Evolutionary conservation across 2,888 invertebrate species (phyloP).

Genomic region (Ischnus inquisitorius): DNA sequence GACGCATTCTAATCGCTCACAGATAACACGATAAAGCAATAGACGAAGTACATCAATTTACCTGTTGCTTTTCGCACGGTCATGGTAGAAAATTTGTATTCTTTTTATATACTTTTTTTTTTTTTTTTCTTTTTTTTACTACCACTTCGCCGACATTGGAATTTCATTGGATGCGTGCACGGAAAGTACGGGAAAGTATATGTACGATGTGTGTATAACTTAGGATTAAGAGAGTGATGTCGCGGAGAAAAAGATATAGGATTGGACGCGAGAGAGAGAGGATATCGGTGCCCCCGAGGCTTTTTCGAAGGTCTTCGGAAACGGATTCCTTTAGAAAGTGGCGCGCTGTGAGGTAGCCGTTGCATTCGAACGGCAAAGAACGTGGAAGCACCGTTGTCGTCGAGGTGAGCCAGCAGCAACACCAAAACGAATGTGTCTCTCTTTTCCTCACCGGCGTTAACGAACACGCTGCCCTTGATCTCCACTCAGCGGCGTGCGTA

Average conservation of each 20-base stretch:
- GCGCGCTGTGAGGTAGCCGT: slow-evolving; percentile 62
- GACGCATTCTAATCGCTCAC: slow-evolving; percentile 1
- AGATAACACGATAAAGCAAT: not conserved
- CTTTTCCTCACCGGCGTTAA: slow-evolving; percentile 50
- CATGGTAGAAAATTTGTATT: not conserved
- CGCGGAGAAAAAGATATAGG: slow-evolving; percentile 23
- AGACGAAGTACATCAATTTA: not conserved
- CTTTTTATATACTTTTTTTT: not conserved
- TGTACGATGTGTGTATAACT: not conserved
- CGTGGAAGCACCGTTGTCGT: slow-evolving; percentile 59
- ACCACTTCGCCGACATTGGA: not conserved
- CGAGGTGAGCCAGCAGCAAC: slow-evolving; percentile 65
- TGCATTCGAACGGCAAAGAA: slow-evolving; percentile 63
- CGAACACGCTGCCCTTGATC: slow-evolving; percentile 71
- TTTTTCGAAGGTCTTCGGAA: slow-evolving; percentile 73
- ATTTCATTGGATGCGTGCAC: not conserved
- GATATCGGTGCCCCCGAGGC: slow-evolving; percentile 69
- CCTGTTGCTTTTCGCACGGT: slow-evolving; percentile 16
- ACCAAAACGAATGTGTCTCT: slow-evolving; percentile 51
- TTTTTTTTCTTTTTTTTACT: not conserved
- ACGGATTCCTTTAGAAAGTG: slow-evolving; percentile 76
- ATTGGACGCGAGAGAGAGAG: slow-evolving; percentile 47
- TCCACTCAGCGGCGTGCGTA: slow-evolving; percentile 47
- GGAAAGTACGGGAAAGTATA: not conserved
- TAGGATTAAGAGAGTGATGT: slow-evolving; percentile 20